Evolutionary conservation across 2,797 vertebrate species (phyloP), one percentile per base, ranked within the genome.

Genomic region (Alcedo atthis): DNA sequence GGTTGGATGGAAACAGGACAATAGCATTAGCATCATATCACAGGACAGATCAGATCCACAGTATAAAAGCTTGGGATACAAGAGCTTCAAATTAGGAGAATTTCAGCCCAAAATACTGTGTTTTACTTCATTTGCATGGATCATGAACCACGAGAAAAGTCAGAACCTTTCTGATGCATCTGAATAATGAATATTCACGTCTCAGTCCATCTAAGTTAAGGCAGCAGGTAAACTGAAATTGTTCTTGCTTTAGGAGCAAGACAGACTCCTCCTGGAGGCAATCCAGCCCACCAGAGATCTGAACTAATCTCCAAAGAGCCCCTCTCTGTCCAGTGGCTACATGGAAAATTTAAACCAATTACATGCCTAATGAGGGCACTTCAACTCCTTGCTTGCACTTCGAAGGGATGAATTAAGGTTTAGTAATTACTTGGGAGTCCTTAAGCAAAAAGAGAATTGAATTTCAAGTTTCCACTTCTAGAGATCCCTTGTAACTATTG

Each of bases 301-400:
- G 67, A 86, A 84, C 78, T 85, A 75, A 87, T 67, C 43, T 87
- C 73, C 2, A 5, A 85, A 85, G 51, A 69, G 20, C 74, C n/a
- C 62, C 48, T 63, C 40, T 63, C 40, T 63, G 81, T 61, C 67
- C 78, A 86, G 81, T 57, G 74, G 55, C 83, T 91, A 57, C 28
- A 42, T 53, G 77, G 54, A 64, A 90, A 94, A 81, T 35, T 78
- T 55, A 12, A 5, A 83, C 86, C 48, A 91, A 95, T 86, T 79
- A 76, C 49, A 67, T 24, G 28, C 18, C 32, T 95, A 87, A 94
- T 87, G 58, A 89, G 71, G 68, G 57, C 30, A 80, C 84, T 87
- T 89, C 64, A 77, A 30, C 45, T 32, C 59, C 37, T 26, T 68
- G 64, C 25, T 71, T 77, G 57, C 57, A 64, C 81, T 91, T 77